Evolutionary conservation across 2,888 invertebrate species (phyloP), one percentile per base, ranked within the genome.

Genomic region (Drosophila colorata): DNA sequence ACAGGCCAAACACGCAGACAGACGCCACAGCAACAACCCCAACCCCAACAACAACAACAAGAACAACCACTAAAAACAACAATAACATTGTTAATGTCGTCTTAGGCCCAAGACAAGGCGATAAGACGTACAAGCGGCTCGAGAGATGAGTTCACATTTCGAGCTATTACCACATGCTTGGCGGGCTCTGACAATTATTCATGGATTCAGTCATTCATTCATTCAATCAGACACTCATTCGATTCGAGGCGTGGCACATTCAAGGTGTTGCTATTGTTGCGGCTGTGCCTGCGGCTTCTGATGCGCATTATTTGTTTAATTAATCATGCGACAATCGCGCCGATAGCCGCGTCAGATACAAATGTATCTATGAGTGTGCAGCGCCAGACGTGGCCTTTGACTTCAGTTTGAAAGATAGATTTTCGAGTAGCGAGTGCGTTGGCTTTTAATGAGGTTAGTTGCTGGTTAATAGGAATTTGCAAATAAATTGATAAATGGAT

Each of bases 261-360:
- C 43, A 63, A 73, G 68, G 76, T 81, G 68, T 73, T 49, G 48
- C 65, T 60, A 59, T 60, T 67, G 60, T 61, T 61, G 67, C 33
- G 43, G 49, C 63, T 35, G n/a, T 16, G 53, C 53, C 58, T 49
- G 37, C 31, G 33, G 43, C 40, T 38, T 57, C 51, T 49, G 75
- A 35, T 61, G 75, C 69, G 57, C 73, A 77, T 78, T 78, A 74
- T 80, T 79, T 69, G 71, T 67, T 67, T 80, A 80, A 88, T 88
- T 88, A 88, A 84, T 84, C 88, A 87, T 78, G 66, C 52, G 80
- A 78, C 87, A 80, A 86, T 78, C 80, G 73, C 67, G 63, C 49
- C 61, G 74, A 70, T 78, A 78, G 63, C 41, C n/a, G 40, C 44
- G 1, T 40, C 44, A 70, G 59, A 77, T 74, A 69, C 68, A 63